A percentile compares a stretch with the other conserved stretches of the same genome.
Evolutionary conservation across 2,888 invertebrate species (phyloP).

Genomic region (Bugulina stolonifera): DNA sequence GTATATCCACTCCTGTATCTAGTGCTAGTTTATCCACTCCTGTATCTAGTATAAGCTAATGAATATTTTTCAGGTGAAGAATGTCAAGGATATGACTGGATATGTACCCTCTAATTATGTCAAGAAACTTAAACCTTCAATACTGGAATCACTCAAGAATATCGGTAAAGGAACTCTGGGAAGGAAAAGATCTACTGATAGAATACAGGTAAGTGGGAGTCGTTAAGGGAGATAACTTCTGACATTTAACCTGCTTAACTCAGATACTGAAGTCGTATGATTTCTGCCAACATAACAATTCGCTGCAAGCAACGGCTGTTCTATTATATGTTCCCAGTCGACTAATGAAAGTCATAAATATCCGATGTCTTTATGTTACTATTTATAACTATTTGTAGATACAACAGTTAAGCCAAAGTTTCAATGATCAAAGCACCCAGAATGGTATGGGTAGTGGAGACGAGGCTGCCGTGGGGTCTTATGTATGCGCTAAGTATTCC

Average conservation of each 20-base stretch:
- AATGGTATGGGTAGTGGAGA: conserved; percentile 14
- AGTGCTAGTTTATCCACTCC: too few relatives aligned
- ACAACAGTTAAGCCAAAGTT: conserved; percentile 17
- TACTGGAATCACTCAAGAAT: conserved; percentile 34
- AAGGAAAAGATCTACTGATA: conserved; percentile 34
- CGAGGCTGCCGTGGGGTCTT: conserved; percentile 44
- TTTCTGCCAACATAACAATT: too few relatives aligned
- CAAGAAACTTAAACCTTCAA: conserved; percentile 69
- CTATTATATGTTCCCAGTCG: too few relatives aligned
- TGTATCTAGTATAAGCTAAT: too few relatives aligned
- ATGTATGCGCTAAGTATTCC: conserved; percentile 85
- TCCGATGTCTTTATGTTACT: too few relatives aligned
- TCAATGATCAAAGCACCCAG: neutral
- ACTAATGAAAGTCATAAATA: too few relatives aligned
- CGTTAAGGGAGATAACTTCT: too few relatives aligned
- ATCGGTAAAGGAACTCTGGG: conserved; percentile 38
- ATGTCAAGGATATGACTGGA: conserved; percentile 86
- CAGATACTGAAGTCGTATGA: too few relatives aligned
- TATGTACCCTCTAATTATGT: conserved; percentile 99
- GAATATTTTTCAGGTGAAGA: conserved; percentile 92
- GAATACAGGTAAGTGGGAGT: conserved; percentile 21
- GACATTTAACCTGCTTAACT: too few relatives aligned
- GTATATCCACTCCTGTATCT: too few relatives aligned
- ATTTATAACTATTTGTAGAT: conserved; percentile 24
- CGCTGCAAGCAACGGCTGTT: too few relatives aligned